Conservation (phyloP, 2,113 vertebrate species). For the Urocolius indicus region DNA sequence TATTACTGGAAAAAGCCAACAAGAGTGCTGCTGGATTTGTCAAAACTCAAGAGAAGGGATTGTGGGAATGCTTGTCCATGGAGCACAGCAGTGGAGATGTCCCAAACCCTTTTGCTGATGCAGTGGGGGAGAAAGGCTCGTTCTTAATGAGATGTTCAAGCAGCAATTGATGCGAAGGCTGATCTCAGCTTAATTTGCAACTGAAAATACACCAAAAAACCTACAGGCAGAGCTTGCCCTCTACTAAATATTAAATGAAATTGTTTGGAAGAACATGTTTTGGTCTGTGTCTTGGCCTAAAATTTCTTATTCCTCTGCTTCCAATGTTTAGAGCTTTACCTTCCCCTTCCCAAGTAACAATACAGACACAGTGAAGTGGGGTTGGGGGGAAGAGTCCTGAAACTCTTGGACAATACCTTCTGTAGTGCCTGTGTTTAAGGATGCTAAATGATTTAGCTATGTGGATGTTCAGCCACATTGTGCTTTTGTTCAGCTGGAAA, state of each 20-base stretch:
- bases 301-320: background rate
- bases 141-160: background rate
- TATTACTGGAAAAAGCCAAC: background rate
- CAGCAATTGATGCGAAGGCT: background rate
- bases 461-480: background rate
- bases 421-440: background rate
- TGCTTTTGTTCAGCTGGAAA: background rate
- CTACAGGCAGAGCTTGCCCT: background rate
- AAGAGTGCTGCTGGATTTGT: fast-evolving
- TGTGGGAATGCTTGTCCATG: background rate
- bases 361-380: background rate
- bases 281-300: background rate
- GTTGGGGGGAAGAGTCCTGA: too few species aligned
- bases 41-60: background rate
- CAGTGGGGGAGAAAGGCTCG: background rate
- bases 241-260: background rate
- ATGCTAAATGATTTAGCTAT: background rate
- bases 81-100: background rate
- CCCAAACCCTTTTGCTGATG: background rate
- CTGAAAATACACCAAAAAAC: background rate
- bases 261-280: background rate
- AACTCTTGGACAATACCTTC: background rate
- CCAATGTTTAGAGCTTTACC: background rate
- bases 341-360: background rate
- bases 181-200: background rate